These are phyloP conservation scores for Aurelia aurita DNA, from an alignment of 30 jellyfish, hydroid and myxozoan genomes.

Conservation along the genomic window DNA sequence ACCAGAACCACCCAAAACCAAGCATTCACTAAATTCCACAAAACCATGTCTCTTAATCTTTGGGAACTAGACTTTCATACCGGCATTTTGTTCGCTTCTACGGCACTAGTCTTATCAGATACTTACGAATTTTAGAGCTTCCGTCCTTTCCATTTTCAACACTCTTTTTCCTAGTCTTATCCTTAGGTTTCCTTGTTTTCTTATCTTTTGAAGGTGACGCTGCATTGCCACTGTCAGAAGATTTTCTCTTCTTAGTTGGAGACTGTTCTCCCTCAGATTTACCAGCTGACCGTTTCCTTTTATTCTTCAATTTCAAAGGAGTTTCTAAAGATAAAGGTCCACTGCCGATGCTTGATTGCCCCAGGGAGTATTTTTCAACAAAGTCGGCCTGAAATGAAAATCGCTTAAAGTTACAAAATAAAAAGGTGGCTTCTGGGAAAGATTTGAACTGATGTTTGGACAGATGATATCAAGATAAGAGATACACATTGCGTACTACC, in stretches of 20 bases:
- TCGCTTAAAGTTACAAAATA: too few species aligned
- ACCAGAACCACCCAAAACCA: too few species aligned
- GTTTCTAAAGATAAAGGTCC: conserved; percentile 69
- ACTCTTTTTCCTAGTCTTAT: conserved; percentile 13
- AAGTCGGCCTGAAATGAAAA: conserved; percentile 36
- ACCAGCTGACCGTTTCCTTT: conserved; percentile 65
- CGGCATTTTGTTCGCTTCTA: too few species aligned
- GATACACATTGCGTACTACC: too few species aligned
- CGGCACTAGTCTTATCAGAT: too few species aligned
- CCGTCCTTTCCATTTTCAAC: background rate
- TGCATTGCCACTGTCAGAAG: conserved; percentile 1
- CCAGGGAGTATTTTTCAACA: conserved; percentile 69
- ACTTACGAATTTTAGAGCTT: too few species aligned
- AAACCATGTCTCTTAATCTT: too few species aligned
- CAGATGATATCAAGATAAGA: too few species aligned
- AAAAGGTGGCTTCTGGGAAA: too few species aligned
- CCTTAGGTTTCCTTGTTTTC: conserved; percentile 16
- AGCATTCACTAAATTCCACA: too few species aligned
- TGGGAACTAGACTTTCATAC: too few species aligned
- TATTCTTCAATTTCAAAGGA: conserved; percentile 42
- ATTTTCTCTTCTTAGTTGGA: conserved; percentile 68
- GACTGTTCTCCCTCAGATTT: conserved; percentile 23
- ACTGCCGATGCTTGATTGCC: conserved; percentile 45
- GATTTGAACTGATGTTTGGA: too few species aligned
- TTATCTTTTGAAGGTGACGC: conserved; percentile 8